Base-by-base conservation (phyloP, 2,888 invertebrate species). In the Dioctria rufipes region DNA sequence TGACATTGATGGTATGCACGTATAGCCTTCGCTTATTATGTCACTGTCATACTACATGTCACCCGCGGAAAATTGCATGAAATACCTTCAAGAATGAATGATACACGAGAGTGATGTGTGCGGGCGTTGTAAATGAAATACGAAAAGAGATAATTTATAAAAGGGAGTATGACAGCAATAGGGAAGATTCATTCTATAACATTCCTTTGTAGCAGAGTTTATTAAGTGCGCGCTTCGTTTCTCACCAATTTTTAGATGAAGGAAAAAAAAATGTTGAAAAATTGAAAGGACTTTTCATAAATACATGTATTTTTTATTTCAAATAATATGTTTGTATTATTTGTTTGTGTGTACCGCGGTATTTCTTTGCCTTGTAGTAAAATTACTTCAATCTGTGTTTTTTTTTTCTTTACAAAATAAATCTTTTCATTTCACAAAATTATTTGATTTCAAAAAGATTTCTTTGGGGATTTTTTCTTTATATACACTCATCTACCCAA, bases 1-100 rank as follows among this genome's bases (percentile, higher is more conserved):
- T 66, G 66, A 65, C 78, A 66, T 65, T 66, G 78, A 78, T 78
- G 78, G 40, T n/a, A 65, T 65, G 25, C 66, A 65, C 54, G 78
- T 66, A 25, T 65, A 66, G 37, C 42, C 66, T 54, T 37, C 42
- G 51, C 66, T 78, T 78, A 66, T 78, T 78, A 78, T 66, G 49
- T 78, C 78, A 78, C 63, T 78, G 78, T 78, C 78, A 78, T 63
- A 61, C 13, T 40, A 13, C 46, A 65, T 65, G 51, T 78, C 66
- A 51, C 39, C 54, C 25, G 78, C 66, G 77, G 40, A 77, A 77
- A 77, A 63, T 77, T 77, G 40, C 63, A 42, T 40, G 37, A 77
- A 77, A 77, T 77, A 77, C 63, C 25, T 49, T 78, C 37, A 78
- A 78, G 78, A 66, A 78, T 51, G 65, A 25, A 25, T 25, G 78